Percentiles rank a stretch among this genome's conserved stretches.
phyloP scores from a whole-genome alignment of 1,140 invertebrate species.

The Pachypeltis micranthus region DNA sequence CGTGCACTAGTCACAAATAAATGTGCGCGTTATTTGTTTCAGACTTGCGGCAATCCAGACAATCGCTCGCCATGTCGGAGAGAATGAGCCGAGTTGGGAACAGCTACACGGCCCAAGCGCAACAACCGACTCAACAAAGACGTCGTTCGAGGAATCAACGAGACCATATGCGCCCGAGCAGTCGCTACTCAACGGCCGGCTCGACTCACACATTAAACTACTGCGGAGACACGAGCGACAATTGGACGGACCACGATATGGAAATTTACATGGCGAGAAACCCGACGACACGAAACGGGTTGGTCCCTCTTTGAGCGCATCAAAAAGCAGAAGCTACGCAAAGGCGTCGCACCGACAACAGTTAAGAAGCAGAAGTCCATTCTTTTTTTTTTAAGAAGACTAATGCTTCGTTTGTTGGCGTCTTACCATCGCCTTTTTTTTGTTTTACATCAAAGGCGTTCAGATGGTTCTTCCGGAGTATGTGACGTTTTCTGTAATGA shows the following conservation, averaged over 20 bases:
- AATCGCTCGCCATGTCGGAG: constrained; percentile 66
- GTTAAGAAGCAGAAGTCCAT: too few relatives aligned
- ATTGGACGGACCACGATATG: constrained; percentile 92
- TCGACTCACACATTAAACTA: constrained; percentile 69
- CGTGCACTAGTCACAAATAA: too few relatives aligned
- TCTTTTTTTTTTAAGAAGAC: too few relatives aligned
- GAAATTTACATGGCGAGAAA: constrained; percentile 89
- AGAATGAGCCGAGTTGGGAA: constrained; percentile 57
- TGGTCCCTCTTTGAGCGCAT: constrained; percentile 50
- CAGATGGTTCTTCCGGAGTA: too few relatives aligned
- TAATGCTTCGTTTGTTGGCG: too few relatives aligned
- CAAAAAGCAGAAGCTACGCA: too few relatives aligned
- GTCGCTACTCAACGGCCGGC: constrained; percentile 52
- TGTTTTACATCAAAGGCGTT: too few relatives aligned
- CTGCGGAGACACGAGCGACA: constrained; percentile 70
- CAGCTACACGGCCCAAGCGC: constrained; percentile 38
- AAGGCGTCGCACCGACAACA: too few relatives aligned
- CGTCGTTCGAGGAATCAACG: constrained; percentile 40
- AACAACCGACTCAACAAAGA: constrained; percentile 42
- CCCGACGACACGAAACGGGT: constrained; percentile 60
- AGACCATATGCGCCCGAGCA: constrained; percentile 23
- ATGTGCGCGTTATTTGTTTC: constrained; percentile 27
- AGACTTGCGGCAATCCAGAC: constrained; percentile 70
- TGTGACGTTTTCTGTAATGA: too few relatives aligned
- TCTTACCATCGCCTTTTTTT: too few relatives aligned